Base-by-base conservation (phyloP, 2,797 vertebrate genomes). In the Scleropages formosus region DNA sequence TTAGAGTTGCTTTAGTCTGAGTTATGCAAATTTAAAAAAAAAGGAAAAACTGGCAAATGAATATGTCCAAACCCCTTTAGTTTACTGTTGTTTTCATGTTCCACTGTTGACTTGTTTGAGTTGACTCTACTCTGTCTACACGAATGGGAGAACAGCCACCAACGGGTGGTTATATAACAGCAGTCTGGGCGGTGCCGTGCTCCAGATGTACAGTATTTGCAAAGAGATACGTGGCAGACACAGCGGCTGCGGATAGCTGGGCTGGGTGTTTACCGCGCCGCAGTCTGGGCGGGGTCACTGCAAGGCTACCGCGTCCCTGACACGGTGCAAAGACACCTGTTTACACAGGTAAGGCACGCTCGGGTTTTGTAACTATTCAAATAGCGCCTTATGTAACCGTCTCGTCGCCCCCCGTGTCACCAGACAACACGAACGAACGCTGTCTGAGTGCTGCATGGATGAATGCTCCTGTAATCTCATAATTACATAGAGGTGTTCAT, bases 381-480 rank as follows among this genome's bases (percentile, higher is more conserved):
- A 82, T 61, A 68, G 16, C 77, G 62, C 15, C 64, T 84, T 81
- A 78, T 27, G 65, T 80, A 83, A 82, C 79, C 31, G 62, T 76
- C 78, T 56, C 27, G 62, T 73, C 66, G 46, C 51, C 64, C 63
- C 46, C 31, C 24, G 61, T 72, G 24, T 49, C 49, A 75, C 70
- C 63, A 72, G 71, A 81, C 80, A 75, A 79, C 62, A 64, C 24
- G 69, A 59, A 10, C 59, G 11, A 61, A 68, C n/a, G 44, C 60
- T 44, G 65, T 70, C 60, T 62, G 61, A 74, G 46, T 62, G 18
- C 44, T 77, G n/a, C 3, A 51, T 56, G 49, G 8, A 27, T 18
- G 39, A 78, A 66, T 64, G 31, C 58, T 65, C 49, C 49, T 44
- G 20, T 8, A 18, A 51, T 63, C 58, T 71, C 18, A 39, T 44